A percentile compares a stretch with the other conserved stretches of the same genome.
These are phyloP conservation scores for Halocynthia aurantium DNA, from an alignment of 23 tunicate species.

Conservation along the genomic window DNA sequence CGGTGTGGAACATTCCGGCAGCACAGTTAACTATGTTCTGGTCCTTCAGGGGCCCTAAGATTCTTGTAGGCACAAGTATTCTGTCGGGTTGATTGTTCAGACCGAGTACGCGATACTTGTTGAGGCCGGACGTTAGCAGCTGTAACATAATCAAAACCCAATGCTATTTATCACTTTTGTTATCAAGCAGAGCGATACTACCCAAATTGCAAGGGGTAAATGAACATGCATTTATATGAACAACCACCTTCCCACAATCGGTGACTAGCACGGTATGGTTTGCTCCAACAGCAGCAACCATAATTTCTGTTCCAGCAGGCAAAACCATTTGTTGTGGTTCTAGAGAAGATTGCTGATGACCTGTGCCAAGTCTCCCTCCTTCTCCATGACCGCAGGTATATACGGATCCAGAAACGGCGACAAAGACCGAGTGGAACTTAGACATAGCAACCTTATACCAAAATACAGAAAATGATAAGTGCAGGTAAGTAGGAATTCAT, in stretches of 20 bases:
- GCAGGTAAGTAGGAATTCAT: not conserved
- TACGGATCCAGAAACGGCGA: slow-evolving; percentile 50
- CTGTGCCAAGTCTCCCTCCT: slow-evolving; percentile 75
- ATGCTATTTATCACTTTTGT: not conserved
- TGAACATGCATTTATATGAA: not conserved
- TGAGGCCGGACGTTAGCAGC: slow-evolving; percentile 55
- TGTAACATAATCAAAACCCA: not conserved
- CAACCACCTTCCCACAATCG: slow-evolving; percentile 39
- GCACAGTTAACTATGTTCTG: slow-evolving; percentile 54
- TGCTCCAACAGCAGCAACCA: slow-evolving; percentile 25
- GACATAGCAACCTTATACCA: slow-evolving; percentile 50
- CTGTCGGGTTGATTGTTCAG: slow-evolving; percentile 33
- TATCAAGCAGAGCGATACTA: not conserved
- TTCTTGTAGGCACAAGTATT: slow-evolving; percentile 20
- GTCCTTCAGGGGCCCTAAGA: slow-evolving; percentile 12
- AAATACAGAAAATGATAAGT: not conserved
- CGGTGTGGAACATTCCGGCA: slow-evolving; percentile 64
- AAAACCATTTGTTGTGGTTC: slow-evolving; percentile 47
- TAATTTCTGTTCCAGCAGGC: not conserved
- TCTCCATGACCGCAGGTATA: slow-evolving; percentile 80
- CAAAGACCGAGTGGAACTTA: slow-evolving; percentile 61
- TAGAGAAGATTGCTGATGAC: slow-evolving; percentile 42
- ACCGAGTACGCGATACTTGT: slow-evolving; percentile 42
- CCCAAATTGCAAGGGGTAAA: not conserved
- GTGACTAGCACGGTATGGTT: slow-evolving; percentile 67